Conservation (phyloP, 92 coral and sea anemone species). For the Parazoanthus atlanticus region DNA sequence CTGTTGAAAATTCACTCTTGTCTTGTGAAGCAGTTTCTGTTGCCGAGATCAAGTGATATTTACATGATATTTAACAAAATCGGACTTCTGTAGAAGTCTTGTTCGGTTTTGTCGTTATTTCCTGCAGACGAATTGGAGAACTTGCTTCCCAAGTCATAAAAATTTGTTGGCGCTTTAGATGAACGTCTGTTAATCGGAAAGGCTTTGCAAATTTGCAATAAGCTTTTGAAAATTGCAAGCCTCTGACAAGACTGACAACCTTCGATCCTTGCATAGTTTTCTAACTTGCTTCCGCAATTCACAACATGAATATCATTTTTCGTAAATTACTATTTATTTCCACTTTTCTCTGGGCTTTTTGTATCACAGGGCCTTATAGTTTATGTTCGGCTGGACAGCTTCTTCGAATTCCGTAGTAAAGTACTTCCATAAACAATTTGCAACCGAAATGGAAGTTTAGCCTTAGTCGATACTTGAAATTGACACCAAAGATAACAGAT, state of each 20-base stretch:
- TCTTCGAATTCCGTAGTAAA: neutral
- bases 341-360: neutral
- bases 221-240: neutral
- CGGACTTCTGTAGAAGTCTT: neutral
- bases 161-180: neutral
- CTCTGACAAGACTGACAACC: neutral
- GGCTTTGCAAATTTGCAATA: neutral
- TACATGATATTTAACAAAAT: neutral
- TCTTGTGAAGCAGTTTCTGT: neutral
- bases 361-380: neutral
- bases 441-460: neutral
- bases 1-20: neutral
- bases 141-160: neutral
- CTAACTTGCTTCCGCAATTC: constrained; percentile 1
- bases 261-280: neutral
- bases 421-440: neutral
- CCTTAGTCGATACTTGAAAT: neutral
- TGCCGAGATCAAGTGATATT: neutral
- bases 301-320: neutral
- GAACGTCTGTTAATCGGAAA: neutral
- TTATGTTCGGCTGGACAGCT: neutral
- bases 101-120: neutral
- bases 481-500: neutral
- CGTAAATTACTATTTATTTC: neutral
- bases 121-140: neutral